A percentile compares a stretch with the other conserved stretches of the same genome.
Evolutionary conservation across 1,140 invertebrate genomes (phyloP).

Genomic region (Scylla paramamosain): DNA sequence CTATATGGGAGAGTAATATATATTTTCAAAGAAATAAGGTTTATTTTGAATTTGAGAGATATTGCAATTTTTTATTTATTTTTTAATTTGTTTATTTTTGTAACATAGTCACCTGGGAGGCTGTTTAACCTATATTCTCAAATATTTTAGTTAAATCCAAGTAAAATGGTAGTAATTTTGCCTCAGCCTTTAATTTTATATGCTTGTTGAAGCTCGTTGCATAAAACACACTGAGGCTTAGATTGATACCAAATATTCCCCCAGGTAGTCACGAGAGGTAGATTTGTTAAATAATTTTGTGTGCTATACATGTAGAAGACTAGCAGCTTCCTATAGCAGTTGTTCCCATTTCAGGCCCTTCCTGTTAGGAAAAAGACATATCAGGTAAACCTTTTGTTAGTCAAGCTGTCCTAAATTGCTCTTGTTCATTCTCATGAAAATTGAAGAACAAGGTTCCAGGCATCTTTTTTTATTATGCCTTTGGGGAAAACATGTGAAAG

Average conservation of each 20-base stretch:
- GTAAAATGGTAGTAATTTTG: not conserved
- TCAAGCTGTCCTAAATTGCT: conserved; percentile 69
- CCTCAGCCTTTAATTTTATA: not conserved
- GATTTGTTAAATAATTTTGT: not conserved
- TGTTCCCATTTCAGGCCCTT: conserved; percentile 74
- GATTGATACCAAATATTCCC: not conserved
- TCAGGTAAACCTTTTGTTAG: conserved; percentile 69
- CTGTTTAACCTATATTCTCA: not conserved
- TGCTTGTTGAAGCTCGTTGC: not conserved
- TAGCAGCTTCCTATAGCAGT: conserved; percentile 66
- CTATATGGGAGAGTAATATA: not conserved
- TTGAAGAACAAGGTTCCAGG: conserved; percentile 70
- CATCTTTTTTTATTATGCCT: not conserved
- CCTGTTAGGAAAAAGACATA: conserved; percentile 74
- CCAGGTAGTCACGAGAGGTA: not conserved
- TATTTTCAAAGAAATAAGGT: not conserved
- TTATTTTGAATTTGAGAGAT: not conserved
- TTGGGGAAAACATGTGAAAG: not conserved
- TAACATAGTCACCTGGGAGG: not conserved
- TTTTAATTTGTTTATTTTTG: not conserved
- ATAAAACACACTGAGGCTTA: not conserved
- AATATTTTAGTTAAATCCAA: not conserved
- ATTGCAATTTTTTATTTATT: not conserved
- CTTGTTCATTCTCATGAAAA: conserved; percentile 46
- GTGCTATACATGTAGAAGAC: conserved; percentile 64